Evolutionary conservation across 2,888 invertebrate species (phyloP).

Genomic region (Sabellastarte sp.): DNA sequence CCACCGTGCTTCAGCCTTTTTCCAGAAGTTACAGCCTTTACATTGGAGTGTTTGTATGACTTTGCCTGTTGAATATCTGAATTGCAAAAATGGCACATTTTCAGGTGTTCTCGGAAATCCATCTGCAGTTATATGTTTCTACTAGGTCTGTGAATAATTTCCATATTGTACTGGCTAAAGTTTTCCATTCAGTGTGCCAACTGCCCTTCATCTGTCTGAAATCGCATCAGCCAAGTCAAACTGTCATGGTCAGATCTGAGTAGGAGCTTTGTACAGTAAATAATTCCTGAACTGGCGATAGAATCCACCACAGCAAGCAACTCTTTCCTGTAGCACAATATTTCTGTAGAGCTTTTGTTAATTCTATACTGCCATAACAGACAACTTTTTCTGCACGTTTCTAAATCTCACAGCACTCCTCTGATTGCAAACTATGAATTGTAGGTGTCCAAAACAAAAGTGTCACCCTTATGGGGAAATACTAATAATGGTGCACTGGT

Average conservation of each 20-base stretch:
- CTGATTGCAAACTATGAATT: too few species aligned
- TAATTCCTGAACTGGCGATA: not conserved
- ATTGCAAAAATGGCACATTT: too few species aligned
- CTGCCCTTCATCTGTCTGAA: not conserved
- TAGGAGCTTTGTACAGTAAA: not conserved
- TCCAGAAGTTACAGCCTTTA: not conserved
- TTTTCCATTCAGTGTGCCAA: not conserved
- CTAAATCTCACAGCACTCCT: too few species aligned
- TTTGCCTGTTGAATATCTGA: too few species aligned
- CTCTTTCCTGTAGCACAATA: not conserved
- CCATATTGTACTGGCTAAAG: not conserved
- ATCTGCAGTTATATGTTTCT: not conserved
- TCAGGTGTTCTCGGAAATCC: too few species aligned
- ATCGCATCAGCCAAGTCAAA: not conserved
- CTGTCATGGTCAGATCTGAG: not conserved
- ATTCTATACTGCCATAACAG: not conserved
- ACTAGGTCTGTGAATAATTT: not conserved
- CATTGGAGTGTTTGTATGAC: not conserved
- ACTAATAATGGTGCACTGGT: too few species aligned
- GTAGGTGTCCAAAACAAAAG: too few species aligned
- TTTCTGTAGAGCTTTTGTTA: not conserved
- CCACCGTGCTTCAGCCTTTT: not conserved
- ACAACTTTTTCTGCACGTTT: not conserved
- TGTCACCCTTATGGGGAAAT: too few species aligned
- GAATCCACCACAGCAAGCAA: not conserved